Conservation (phyloP, 2,888 invertebrate species). For the Callyntrura guangdongensis region DNA sequence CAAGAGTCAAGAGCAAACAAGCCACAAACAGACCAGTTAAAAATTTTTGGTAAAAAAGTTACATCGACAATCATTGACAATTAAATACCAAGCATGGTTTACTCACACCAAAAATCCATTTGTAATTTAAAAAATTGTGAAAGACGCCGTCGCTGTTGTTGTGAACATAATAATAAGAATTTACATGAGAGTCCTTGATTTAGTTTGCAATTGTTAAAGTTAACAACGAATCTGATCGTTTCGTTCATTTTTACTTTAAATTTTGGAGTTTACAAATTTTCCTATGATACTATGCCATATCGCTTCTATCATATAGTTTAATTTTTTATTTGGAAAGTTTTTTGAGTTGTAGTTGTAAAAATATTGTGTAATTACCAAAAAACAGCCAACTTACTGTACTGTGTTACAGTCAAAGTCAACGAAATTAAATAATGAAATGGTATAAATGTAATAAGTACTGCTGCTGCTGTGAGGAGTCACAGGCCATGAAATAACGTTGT, state of each 20-base stretch:
- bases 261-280: background rate
- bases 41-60: too few relatives aligned
- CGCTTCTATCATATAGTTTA: background rate
- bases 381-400: background rate
- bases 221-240: conserved; percentile 18
- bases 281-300: background rate
- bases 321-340: conserved; percentile 11
- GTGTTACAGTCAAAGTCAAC: background rate
- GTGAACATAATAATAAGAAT: too few relatives aligned
- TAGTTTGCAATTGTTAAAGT: background rate
- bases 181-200: too few relatives aligned
- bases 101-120: too few relatives aligned
- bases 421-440: background rate
- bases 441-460: conserved; percentile 1
- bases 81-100: too few relatives aligned
- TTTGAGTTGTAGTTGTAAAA: background rate
- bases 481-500: conserved; percentile 56
- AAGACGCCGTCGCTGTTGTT: too few relatives aligned
- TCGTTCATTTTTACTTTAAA: background rate
- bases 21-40: too few relatives aligned
- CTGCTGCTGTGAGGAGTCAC: background rate
- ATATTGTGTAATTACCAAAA: conserved; percentile 19
- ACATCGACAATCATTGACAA: too few relatives aligned
- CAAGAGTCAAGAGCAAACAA: too few relatives aligned
- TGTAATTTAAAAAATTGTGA: too few relatives aligned